Base-by-base conservation (phyloP, 2,797 vertebrate genomes). In the Hozukius guyotensis region DNA sequence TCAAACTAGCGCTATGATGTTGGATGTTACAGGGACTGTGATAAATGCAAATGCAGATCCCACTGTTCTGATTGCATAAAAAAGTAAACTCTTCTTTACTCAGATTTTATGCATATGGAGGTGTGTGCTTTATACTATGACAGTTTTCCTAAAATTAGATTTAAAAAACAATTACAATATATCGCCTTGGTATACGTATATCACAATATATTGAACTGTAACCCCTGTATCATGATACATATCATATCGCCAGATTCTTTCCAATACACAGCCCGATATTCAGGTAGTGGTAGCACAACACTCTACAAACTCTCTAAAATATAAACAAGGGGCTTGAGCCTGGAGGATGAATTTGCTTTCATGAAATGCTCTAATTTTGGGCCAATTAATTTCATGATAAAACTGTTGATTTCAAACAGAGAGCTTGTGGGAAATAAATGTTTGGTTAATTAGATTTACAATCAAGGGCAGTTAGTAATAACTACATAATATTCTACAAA, bases 401-500 rank as follows among this genome's bases (percentile, higher is more conserved):
- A 83, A 75, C 65, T 42, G 72, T 70, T 82, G 78, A 81, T 82
- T 68, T 38, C 69, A 79, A 65, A 85, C 64, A 81, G 69, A 83
- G 46, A 81, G 74, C 88, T 81, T 65, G 22, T 42, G 81, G 88
- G 80, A 87, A 90, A 92, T 83, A 88, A 86, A 92, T 84, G 75
- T 89, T 89, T 81, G 66, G 66, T 80, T 92, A 89, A 88, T 90
- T 86, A 78, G 85, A 92, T 87, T 89, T 87, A 82, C 73, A 71
- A 88, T 85, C 76, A 88, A 89, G 83, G 87, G 78, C 85, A 83
- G 82, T 89, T 88, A 81, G 70, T 84, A 85, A 89, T 85, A 82
- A 73, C 77, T 6, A 82, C 52, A 85, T 85, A 86, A 87, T 86
- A 87, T 83, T 77, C 52, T 38, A 72, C 60, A 82, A 89, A 91